A percentile compares a stretch with the other conserved stretches of the same genome.
Conservation (phyloP, 2,797 vertebrate species). For the Thalassophryne amazonica region DNA sequence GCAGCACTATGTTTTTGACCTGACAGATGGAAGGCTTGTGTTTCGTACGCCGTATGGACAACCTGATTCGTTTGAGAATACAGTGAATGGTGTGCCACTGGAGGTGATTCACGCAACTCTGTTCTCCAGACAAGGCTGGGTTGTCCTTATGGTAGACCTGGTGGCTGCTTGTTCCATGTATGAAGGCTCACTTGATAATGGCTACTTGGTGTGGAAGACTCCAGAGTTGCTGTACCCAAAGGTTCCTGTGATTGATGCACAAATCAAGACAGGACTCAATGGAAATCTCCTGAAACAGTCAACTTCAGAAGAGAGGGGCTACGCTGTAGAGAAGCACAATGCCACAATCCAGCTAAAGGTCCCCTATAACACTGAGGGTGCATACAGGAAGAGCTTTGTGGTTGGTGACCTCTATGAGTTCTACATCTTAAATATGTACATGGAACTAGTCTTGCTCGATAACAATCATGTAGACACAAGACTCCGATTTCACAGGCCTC, state of each 20-base stretch:
- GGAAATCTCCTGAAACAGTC: conserved; percentile 32
- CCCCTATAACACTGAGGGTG: conserved; percentile 58
- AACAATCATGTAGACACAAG: conserved; percentile 16
- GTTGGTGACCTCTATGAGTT: conserved; percentile 30
- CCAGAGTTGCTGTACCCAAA: conserved; percentile 37
- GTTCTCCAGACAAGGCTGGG: conserved; percentile 78
- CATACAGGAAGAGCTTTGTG: conserved; percentile 51
- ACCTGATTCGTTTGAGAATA: conserved; percentile 57
- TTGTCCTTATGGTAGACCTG: conserved; percentile 77
- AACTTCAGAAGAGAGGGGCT: conserved; percentile 22
- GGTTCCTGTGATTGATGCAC: background rate
- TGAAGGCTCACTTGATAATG: conserved; percentile 42
- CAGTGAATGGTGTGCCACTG: conserved; percentile 57
- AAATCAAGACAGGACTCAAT: conserved; percentile 36
- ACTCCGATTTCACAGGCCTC: conserved; percentile 17
- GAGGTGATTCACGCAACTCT: conserved; percentile 64
- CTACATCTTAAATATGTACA: conserved; percentile 44
- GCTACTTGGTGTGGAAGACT: conserved; percentile 48
- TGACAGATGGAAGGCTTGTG: conserved; percentile 61
- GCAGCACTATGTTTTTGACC: conserved; percentile 69
- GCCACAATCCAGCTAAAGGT: conserved; percentile 34
- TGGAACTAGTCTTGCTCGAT: conserved; percentile 52
- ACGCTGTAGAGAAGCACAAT: conserved; percentile 16
- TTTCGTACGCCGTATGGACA: conserved; percentile 71
- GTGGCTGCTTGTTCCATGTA: conserved; percentile 73